phyloP scores from a whole-genome alignment of 2,113 vertebrate species.

The Puntigrus tetrazona region DNA sequence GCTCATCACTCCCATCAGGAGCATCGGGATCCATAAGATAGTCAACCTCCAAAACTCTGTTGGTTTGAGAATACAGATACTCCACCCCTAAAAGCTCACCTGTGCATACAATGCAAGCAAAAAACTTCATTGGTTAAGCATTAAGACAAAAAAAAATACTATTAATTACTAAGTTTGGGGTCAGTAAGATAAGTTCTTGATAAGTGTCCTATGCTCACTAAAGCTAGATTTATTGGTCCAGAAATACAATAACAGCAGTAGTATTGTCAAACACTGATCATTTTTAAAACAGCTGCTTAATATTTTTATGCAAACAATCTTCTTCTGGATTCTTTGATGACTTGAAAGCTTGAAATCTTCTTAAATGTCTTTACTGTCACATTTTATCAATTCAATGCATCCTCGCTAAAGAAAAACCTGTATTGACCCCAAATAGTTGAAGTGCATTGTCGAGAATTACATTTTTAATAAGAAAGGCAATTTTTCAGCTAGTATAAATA shows the following conservation, averaged over 20 bases:
- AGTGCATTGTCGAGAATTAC: background rate
- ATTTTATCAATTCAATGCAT: too few relatives aligned
- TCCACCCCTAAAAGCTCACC: slow-evolving; percentile 32
- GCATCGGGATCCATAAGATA: slow-evolving; percentile 7
- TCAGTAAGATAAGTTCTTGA: background rate
- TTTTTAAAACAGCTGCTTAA: background rate
- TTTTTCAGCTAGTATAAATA: background rate
- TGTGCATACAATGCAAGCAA: background rate
- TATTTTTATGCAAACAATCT: too few relatives aligned
- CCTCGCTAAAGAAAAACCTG: too few relatives aligned
- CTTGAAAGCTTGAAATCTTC: too few relatives aligned
- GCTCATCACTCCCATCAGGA: slow-evolving; percentile 1
- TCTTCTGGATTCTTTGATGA: too few relatives aligned
- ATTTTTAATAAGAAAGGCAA: background rate
- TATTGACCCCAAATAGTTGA: too few relatives aligned
- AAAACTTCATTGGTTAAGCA: background rate
- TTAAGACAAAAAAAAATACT: background rate
- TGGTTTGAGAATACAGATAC: slow-evolving; percentile 41
- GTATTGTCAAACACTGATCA: background rate
- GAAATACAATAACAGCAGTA: background rate
- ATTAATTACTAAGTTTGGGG: too few relatives aligned
- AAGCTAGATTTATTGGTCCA: background rate
- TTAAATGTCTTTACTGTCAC: background rate
- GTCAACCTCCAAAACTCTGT: slow-evolving; percentile 1
- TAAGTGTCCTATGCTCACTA: background rate